Evolutionary conservation across 2,797 vertebrate genomes (phyloP), one percentile per base, ranked within the genome.

Genomic region (Rhynchotus rufescens): DNA sequence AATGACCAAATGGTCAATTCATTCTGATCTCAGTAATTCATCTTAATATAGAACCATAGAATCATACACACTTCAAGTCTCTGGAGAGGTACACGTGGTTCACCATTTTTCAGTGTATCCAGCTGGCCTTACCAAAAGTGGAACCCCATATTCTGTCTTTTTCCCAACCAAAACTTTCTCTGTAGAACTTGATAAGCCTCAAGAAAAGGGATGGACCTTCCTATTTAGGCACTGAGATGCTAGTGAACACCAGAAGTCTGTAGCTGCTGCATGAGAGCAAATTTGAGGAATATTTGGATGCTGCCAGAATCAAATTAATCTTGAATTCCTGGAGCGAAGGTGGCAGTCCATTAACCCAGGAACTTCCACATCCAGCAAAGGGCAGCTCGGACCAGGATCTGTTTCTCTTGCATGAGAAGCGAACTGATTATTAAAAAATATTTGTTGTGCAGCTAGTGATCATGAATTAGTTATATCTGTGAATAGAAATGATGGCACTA

Each of bases 1-100:
- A 93, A 85, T 80, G 51, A 75, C 86, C 62, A 65, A 88, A 83
- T 84, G 36, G 86, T 84, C 30, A 36, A 15, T 92, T 83, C 19
- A 54, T 91, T 92, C 60, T 81, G 79, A 79, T 90, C 73, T 89
- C 66, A 44, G 28, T 76, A 64, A 81, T 81, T 79, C 6, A 1
- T 83, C 90, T 92, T 76, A 64, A 22, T 79, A 64, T 11, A 30
- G 82, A n/a, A 13, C 12, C 47, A 25, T 11, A 49, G 47, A 49
- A 49, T 51, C 76, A 88, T 90, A 86, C 83, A 20, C 64, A 66
- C 34, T 87, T 77, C 25, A n/a, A 36, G 57, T 74, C 73, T 93
- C 88, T 78, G 49, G 86, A 88, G 57, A 92, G 72, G 51, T 25
- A 80, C 51, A 78, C 40, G 40, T 75, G 62, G 76, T 36, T 85